phyloP scores from a whole-genome alignment of 2,797 vertebrate genomes.

The Micrastur ruficollis region DNA sequence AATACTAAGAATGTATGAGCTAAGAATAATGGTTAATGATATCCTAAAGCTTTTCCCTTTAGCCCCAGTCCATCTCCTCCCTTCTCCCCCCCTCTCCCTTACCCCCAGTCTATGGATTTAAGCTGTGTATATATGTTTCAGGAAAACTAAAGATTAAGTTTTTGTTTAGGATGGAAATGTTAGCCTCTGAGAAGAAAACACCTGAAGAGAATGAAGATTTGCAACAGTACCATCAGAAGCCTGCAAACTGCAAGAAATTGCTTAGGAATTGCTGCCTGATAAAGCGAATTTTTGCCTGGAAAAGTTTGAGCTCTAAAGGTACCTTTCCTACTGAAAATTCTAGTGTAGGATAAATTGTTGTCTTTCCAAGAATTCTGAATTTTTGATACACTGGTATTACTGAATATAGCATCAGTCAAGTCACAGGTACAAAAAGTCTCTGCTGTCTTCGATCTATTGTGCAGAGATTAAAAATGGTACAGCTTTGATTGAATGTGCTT shows the following conservation, averaged over 20 bases:
- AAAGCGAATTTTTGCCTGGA: slow-evolving; percentile 82
- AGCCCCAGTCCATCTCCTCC: background rate
- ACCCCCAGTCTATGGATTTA: background rate
- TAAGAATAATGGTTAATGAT: background rate
- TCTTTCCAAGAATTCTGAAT: slow-evolving; percentile 5
- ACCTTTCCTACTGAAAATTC: slow-evolving; percentile 54
- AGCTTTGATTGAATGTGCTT: slow-evolving; percentile 40
- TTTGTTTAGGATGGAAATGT: slow-evolving; percentile 72
- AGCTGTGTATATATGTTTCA: background rate
- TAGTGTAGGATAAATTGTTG: slow-evolving; percentile 7
- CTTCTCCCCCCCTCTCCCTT: background rate
- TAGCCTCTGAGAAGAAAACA: slow-evolving; percentile 73
- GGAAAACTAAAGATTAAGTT: slow-evolving; percentile 50
- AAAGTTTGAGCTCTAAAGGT: slow-evolving; percentile 81
- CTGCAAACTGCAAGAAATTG: slow-evolving; percentile 80
- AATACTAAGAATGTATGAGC: background rate
- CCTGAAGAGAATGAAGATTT: slow-evolving; percentile 77
- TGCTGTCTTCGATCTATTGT: slow-evolving; percentile 28
- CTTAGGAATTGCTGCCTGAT: slow-evolving; percentile 84
- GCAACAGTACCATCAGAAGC: slow-evolving; percentile 75
- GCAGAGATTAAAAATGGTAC: slow-evolving; percentile 36
- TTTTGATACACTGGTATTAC: background rate
- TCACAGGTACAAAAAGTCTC: slow-evolving; percentile 19
- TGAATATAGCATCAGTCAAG: slow-evolving; percentile 25
- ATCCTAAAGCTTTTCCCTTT: background rate